Evolutionary conservation across 2,888 invertebrate genomes (phyloP).

Genomic region (Acrobasis repandana): DNA sequence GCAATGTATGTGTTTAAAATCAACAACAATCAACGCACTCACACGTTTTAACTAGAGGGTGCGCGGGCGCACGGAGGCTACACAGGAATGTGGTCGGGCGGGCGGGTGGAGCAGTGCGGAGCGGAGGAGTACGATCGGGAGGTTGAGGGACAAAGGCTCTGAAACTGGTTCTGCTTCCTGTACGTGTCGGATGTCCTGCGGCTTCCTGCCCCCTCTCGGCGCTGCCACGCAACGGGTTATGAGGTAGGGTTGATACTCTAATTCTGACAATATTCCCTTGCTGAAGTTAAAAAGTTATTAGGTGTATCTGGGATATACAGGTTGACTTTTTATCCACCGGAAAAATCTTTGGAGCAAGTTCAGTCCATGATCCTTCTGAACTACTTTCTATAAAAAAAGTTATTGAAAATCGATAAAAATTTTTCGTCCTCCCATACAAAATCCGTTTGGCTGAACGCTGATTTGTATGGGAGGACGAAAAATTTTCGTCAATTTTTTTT

Average conservation of each 20-base stretch:
- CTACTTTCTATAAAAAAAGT: too few species aligned
- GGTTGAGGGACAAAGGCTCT: conserved; percentile 77
- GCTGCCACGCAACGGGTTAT: conserved; percentile 58
- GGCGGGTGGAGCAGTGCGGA: conserved; percentile 46
- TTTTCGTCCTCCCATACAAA: too few species aligned
- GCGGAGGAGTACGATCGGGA: conserved; percentile 49
- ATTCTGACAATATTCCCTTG: background rate
- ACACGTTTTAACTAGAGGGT: conserved; percentile 51
- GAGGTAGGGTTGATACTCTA: conserved; percentile 50
- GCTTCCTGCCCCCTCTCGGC: conserved; percentile 77
- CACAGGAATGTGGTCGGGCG: conserved; percentile 74
- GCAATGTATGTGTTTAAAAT: conserved; percentile 6
- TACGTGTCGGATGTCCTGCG: conserved; percentile 84
- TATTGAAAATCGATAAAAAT: too few species aligned
- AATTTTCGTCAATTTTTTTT: too few species aligned
- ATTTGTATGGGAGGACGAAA: too few species aligned
- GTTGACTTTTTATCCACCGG: too few species aligned
- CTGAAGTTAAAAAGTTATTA: too few species aligned
- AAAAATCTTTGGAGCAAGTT: too few species aligned
- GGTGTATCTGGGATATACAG: too few species aligned
- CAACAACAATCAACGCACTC: conserved; percentile 41
- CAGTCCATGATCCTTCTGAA: too few species aligned
- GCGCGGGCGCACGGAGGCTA: conserved; percentile 67
- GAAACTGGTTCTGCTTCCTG: conserved; percentile 82
- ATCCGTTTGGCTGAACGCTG: too few species aligned